Evolutionary conservation across 1,140 invertebrate genomes (phyloP).

Genomic region (Neodiprion pinetum): DNA sequence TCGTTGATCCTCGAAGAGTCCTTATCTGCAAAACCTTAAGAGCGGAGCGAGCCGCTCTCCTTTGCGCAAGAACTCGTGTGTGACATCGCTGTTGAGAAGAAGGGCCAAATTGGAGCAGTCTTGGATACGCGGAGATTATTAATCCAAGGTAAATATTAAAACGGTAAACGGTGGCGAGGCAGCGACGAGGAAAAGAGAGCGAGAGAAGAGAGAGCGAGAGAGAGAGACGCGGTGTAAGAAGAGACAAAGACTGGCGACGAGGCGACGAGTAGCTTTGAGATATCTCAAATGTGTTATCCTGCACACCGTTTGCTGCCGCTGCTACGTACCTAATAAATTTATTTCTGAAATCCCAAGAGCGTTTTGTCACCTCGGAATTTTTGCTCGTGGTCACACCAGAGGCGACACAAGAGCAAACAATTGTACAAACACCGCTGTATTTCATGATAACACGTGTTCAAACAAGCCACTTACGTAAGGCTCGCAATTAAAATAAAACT

Average conservation of each 20-base stretch:
- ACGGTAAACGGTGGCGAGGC: no score
- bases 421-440: constrained; percentile 5
- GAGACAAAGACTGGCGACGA: not conserved
- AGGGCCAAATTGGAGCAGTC: no score
- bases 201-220: no score
- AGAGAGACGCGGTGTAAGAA: not conserved
- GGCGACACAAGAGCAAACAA: constrained; percentile 6
- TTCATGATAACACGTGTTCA: constrained; percentile 4
- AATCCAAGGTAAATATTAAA: not conserved
- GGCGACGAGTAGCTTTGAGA: constrained; percentile 4
- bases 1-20: no score
- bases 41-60: not conserved
- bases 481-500: constrained; percentile 5
- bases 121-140: not conserved
- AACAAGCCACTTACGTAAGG: not conserved
- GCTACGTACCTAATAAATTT: not conserved
- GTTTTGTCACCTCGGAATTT: constrained; percentile 5
- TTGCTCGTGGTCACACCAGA: constrained; percentile 6
- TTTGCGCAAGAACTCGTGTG: not conserved
- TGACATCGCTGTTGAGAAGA: not conserved
- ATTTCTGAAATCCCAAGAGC: not conserved
- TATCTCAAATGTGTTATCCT: not conserved
- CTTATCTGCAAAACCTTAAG: not conserved
- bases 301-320: not conserved
- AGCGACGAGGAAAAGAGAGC: no score